Percentiles rank a stretch among this genome's conserved stretches.
Conservation (phyloP, 1,140 invertebrate species). For the Diachasmimorpha longicaudata region DNA sequence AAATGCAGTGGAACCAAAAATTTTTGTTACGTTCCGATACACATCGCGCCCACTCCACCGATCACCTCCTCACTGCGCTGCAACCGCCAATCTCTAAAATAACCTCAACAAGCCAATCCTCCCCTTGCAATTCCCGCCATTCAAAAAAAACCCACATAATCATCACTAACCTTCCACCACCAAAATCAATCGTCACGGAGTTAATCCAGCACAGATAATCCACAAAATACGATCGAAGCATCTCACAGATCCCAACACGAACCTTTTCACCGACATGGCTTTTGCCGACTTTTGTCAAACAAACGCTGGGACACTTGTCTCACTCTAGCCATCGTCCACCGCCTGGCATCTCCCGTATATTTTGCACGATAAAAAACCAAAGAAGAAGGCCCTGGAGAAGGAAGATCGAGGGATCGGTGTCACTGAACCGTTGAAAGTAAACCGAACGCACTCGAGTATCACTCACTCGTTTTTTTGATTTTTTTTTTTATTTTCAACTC, state of each 20-base stretch:
- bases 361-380: not conserved
- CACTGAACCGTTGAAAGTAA: slow-evolving; percentile 25
- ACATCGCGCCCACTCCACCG: too few species aligned
- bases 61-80: too few species aligned
- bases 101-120: too few species aligned
- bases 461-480: slow-evolving; percentile 7
- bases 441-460: slow-evolving; percentile 22
- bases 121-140: too few species aligned
- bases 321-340: not conserved
- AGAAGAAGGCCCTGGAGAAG: not conserved
- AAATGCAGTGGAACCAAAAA: too few species aligned
- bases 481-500: not conserved
- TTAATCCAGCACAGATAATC: not conserved
- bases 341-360: not conserved
- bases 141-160: not conserved
- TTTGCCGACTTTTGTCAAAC: not conserved
- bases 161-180: not conserved
- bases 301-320: slow-evolving; percentile 11
- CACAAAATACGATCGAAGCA: slow-evolving; percentile 12
- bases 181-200: not conserved
- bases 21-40: too few species aligned
- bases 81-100: too few species aligned
- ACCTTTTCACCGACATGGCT: slow-evolving; percentile 18
- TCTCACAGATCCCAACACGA: not conserved
- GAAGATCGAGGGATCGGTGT: slow-evolving; percentile 12